Evolutionary conservation across 1,140 invertebrate genomes (phyloP).

Genomic region (Episyrphus balteatus): DNA sequence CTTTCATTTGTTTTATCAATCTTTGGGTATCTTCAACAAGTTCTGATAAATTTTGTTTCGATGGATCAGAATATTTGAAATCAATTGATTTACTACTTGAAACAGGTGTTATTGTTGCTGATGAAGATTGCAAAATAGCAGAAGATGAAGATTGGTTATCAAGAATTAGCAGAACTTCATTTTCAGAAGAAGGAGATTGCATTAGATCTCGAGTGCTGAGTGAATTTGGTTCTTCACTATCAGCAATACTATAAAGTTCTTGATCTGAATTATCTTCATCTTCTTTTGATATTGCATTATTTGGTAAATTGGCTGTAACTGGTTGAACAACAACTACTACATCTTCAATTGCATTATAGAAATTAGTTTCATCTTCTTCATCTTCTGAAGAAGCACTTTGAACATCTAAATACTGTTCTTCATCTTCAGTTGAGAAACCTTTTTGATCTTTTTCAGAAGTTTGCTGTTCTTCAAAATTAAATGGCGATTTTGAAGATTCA

Average conservation of each 20-base stretch:
- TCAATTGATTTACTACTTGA: conserved; percentile 12
- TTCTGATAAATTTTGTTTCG: conserved; percentile 41
- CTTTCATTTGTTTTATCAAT: conserved; percentile 49
- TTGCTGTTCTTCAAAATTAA: background rate
- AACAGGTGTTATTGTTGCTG: conserved; percentile 13
- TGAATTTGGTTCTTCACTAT: conserved; percentile 11
- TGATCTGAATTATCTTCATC: conserved; percentile 21
- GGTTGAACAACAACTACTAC: background rate
- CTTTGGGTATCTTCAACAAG: conserved; percentile 46
- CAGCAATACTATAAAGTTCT: conserved; percentile 24
- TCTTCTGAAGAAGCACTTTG: conserved; percentile 15
- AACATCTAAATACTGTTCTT: conserved; percentile 27
- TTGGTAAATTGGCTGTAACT: background rate
- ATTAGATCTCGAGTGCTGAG: conserved; percentile 3
- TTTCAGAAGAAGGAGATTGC: conserved; percentile 10
- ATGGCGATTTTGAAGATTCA: background rate
- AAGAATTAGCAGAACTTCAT: conserved; percentile 10
- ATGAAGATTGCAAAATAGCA: conserved; percentile 7
- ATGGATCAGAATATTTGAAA: conserved; percentile 16
- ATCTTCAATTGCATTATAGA: background rate
- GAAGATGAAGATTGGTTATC: conserved; percentile 2
- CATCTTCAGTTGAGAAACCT: background rate
- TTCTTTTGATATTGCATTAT: background rate
- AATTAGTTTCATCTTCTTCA: background rate
- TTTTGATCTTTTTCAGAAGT: conserved; percentile 6